Percentiles rank a stretch among this genome's conserved stretches.
Conservation (phyloP, 2,113 vertebrate species). For the Callionymus lyra region DNA sequence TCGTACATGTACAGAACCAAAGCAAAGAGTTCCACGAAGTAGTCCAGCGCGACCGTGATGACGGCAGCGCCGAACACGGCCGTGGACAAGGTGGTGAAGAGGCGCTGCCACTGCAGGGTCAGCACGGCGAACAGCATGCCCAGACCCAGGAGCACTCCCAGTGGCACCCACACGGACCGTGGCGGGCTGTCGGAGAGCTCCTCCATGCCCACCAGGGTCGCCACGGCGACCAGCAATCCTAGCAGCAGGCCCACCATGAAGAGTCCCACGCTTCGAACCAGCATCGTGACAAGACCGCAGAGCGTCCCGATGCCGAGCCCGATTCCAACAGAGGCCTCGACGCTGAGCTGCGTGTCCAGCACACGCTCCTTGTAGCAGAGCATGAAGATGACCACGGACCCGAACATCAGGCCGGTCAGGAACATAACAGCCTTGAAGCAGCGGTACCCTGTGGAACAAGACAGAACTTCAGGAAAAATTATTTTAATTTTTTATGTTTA, state of each 20-base stretch:
- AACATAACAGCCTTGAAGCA: constrained; percentile 99
- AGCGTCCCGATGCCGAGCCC: constrained; percentile 90
- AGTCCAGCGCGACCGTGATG: constrained; percentile 88
- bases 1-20: constrained; percentile 86
- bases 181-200: constrained; percentile 84
- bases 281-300: constrained; percentile 96
- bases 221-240: constrained; percentile 85
- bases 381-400: constrained; percentile 95
- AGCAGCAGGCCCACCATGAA: constrained; percentile 96
- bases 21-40: constrained; percentile 89
- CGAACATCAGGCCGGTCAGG: constrained; percentile 92
- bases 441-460: constrained; percentile 76
- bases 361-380: constrained; percentile 96
- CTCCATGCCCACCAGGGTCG: constrained; percentile 80
- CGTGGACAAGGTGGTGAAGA: constrained; percentile 89
- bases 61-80: constrained; percentile 84
- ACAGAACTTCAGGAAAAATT: no score
- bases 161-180: constrained; percentile 87
- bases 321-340: constrained; percentile 89
- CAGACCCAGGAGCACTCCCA: constrained; percentile 85
- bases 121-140: constrained; percentile 95
- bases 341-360: constrained; percentile 92
- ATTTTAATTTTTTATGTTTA: no score
- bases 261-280: constrained; percentile 93
- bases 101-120: constrained; percentile 92